phyloP scores from a whole-genome alignment of 2,113 vertebrate species.

The Cottus gobio region DNA sequence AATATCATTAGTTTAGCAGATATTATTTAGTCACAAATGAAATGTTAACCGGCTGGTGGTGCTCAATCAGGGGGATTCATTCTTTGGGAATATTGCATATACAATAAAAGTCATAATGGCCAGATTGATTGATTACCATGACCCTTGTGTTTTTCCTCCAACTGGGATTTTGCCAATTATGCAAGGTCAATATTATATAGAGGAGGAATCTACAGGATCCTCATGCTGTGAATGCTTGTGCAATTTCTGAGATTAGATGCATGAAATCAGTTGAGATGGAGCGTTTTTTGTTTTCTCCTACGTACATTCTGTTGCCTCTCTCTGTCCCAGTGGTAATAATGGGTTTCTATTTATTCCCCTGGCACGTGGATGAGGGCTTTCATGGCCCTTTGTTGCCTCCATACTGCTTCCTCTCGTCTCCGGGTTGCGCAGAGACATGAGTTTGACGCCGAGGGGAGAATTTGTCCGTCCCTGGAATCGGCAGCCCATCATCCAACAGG shows the following conservation, averaged over 20 bases:
- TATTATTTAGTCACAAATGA: no score
- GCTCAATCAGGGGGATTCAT: no score
- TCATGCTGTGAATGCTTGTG: neutral
- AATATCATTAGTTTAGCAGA: neutral
- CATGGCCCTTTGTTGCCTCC: slow-evolving; percentile 54
- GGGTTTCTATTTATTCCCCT: slow-evolving; percentile 68
- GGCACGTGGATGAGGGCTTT: slow-evolving; percentile 56
- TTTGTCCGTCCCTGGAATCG: slow-evolving; percentile 63
- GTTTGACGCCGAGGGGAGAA: slow-evolving; percentile 54
- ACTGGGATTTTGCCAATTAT: slow-evolving; percentile 25
- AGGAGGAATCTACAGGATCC: slow-evolving; percentile 9
- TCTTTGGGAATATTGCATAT: no score
- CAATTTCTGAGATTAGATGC: slow-evolving; percentile 45
- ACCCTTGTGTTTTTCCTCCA: neutral
- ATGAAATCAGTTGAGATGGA: slow-evolving; percentile 35
- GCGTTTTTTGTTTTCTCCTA: slow-evolving; percentile 17
- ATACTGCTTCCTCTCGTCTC: slow-evolving; percentile 55
- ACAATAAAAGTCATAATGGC: neutral
- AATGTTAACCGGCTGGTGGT: no score
- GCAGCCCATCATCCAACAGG: slow-evolving; percentile 42
- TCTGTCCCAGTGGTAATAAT: slow-evolving; percentile 58
- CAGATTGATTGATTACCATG: slow-evolving; percentile 5
- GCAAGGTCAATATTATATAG: slow-evolving; percentile 3
- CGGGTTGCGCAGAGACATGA: slow-evolving; percentile 33
- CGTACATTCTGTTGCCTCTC: slow-evolving; percentile 28